Conservation (phyloP, 2,888 invertebrate species). For the Idaea straminata region DNA sequence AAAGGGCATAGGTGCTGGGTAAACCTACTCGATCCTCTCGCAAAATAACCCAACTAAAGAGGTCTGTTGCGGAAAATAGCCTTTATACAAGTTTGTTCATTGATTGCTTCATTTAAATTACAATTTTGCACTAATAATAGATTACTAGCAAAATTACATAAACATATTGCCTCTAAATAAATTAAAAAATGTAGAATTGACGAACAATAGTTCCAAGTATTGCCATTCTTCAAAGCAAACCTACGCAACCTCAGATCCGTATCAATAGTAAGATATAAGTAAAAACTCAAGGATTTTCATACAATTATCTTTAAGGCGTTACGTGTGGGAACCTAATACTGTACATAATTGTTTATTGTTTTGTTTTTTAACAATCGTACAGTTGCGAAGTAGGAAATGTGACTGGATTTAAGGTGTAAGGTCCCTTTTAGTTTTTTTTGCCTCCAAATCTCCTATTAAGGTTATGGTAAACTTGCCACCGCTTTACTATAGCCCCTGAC, state of each 20-base stretch:
- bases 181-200: conserved; percentile 13
- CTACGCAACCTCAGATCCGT: conserved; percentile 66
- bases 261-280: conserved; percentile 52
- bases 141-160: background rate
- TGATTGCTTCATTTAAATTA: too few species aligned
- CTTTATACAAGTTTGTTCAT: too few species aligned
- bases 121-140: background rate
- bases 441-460: too few species aligned
- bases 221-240: conserved; percentile 26
- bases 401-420: conserved; percentile 3
- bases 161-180: background rate
- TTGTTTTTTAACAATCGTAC: conserved; percentile 43
- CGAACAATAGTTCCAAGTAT: conserved; percentile 24
- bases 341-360: conserved; percentile 66
- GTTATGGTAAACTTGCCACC: too few species aligned
- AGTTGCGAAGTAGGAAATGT: conserved; percentile 51
- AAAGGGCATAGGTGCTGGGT: too few species aligned
- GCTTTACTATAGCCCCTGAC: too few species aligned
- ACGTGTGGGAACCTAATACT: conserved; percentile 56
- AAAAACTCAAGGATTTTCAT: conserved; percentile 68
- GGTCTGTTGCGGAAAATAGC: too few species aligned
- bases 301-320: conserved; percentile 46
- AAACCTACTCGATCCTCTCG: too few species aligned
- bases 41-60: too few species aligned
- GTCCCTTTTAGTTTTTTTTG: too few species aligned